Evolutionary conservation across 1,140 invertebrate species (phyloP), one percentile per base, ranked within the genome.

Genomic region (Chionoecetes opilio): DNA sequence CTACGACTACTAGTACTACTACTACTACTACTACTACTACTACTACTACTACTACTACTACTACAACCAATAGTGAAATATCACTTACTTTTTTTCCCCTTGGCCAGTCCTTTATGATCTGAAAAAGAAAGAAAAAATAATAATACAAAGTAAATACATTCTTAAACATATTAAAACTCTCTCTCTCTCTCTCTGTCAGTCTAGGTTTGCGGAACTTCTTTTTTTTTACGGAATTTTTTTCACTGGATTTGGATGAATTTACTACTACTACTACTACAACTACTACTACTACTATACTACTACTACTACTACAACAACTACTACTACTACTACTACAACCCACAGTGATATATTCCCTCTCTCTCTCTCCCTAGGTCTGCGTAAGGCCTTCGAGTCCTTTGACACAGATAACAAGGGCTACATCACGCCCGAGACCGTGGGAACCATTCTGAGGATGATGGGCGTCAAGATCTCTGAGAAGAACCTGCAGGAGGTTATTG

Each of bases 321-420:
- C 87, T 75, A 75, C 63, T 75, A 75, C 63, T 75, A 75, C 63
- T 75, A 75, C 63, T 26, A n/a, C 63, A n/a, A 75, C 63, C n/a
- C 21, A 75, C 8, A n/a, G 21, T 21, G n/a, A 0, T 21, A 1
- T n/a, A 21, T 9, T 86, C n/a, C 34, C 92, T 95, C 32, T 63
- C 82, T n/a, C 89, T 86, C n/a, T 97, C 97, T 96, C 82, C 46
- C 31, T 82, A 93, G 92, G 37, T 11, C 96, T 97, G 91, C 96
- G 97, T 46, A 97, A 97, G 95, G 97, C 97, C 82, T 97, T 98
- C 96, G 97, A 98, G 96, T 97, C 97, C 97, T 97, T 98, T 96
- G 97, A 98, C 96, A 97, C 97, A 91, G 97, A 97, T 86, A 97
- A 97, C 94, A 97, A 97, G 94, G 97, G 97, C 46, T 97, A 96